Evolutionary conservation across 92 coral and sea anemone species (phyloP).

Genomic region (Porites cylindrica): DNA sequence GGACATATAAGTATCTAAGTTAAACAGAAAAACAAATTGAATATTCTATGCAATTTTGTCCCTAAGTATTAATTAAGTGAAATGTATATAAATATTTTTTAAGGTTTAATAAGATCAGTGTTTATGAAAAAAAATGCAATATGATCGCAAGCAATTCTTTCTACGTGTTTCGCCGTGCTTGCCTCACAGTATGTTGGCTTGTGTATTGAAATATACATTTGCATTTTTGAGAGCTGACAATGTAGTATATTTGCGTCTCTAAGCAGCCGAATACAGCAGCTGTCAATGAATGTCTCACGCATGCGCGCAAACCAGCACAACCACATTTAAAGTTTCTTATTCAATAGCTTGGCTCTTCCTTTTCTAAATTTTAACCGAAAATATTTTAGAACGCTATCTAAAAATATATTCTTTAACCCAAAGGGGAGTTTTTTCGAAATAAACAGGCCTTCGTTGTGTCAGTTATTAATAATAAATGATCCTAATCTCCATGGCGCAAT

Average conservation of each 20-base stretch:
- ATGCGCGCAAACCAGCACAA: slow-evolving; percentile 9
- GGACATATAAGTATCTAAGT: no score
- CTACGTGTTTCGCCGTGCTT: not conserved
- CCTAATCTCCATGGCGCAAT: slow-evolving; percentile 23
- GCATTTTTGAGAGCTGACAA: not conserved
- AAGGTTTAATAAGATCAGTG: not conserved
- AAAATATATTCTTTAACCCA: not conserved
- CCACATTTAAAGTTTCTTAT: not conserved
- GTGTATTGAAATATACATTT: not conserved
- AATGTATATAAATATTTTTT: no score
- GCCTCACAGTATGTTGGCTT: not conserved
- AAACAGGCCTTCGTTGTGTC: slow-evolving; percentile 43
- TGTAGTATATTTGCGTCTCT: slow-evolving; percentile 26
- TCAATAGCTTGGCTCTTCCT: not conserved
- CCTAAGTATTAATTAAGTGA: no score
- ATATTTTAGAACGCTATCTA: not conserved
- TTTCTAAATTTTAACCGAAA: not conserved
- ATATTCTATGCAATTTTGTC: no score
- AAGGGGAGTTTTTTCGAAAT: slow-evolving; percentile 7
- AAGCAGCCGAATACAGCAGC: slow-evolving; percentile 34
- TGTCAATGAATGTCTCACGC: not conserved
- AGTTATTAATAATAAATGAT: slow-evolving; percentile 46
- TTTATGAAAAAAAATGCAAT: not conserved
- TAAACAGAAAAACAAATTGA: no score
- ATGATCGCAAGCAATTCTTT: not conserved